These are phyloP conservation scores for Thripadectes ignobilis DNA, from an alignment of 2,797 vertebrate genomes.

Conservation along the genomic window DNA sequence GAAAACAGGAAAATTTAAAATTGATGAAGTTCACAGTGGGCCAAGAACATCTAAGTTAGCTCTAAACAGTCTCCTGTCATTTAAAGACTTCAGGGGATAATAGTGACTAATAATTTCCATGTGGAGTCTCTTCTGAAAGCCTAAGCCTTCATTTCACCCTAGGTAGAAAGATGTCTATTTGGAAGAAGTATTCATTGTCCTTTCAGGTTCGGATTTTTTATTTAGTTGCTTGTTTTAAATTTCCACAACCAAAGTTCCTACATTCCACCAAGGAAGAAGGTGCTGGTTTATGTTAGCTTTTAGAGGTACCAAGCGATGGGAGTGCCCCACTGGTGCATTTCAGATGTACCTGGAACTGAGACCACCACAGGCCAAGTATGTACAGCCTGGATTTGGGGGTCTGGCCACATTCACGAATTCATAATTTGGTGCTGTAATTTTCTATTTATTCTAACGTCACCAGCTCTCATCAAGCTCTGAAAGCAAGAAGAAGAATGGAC, in stretches of 20 bases:
- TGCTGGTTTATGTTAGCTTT: slow-evolving; percentile 5
- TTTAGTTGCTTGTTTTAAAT: not conserved
- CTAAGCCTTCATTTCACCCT: not conserved
- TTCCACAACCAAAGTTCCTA: slow-evolving; percentile 55
- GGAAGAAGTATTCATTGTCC: not conserved
- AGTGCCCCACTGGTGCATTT: not conserved
- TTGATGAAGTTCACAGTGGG: not conserved
- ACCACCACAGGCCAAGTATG: not conserved
- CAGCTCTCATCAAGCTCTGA: not conserved
- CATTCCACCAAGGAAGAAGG: slow-evolving; percentile 40
- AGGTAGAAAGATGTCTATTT: not conserved
- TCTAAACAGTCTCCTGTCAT: slow-evolving; percentile 20
- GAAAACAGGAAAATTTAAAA: not conserved
- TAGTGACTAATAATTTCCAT: not conserved
- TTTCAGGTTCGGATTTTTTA: not conserved
- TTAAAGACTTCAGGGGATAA: not conserved
- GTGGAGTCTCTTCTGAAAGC: slow-evolving; percentile 1
- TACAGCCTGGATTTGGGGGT: not conserved
- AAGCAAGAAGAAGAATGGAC: not conserved
- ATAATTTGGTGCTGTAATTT: not conserved
- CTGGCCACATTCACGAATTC: not conserved
- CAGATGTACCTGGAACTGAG: not conserved
- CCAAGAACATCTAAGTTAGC: not conserved
- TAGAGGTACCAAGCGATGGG: not conserved
- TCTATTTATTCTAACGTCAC: not conserved